Evolutionary conservation across 2,113 vertebrate genomes (phyloP).

Genomic region (Paradisaea rubra): DNA sequence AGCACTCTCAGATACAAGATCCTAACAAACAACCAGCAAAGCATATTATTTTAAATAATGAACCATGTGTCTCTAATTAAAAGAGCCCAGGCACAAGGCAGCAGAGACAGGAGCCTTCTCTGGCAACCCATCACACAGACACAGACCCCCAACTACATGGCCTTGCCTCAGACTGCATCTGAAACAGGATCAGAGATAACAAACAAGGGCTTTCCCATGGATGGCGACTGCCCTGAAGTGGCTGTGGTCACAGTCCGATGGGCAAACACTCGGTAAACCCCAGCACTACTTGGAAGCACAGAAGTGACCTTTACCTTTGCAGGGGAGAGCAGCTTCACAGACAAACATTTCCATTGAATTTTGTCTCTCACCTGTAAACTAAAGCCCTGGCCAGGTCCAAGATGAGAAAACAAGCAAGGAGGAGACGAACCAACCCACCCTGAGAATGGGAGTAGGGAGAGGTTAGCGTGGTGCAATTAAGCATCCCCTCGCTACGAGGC

Average conservation of each 20-base stretch:
- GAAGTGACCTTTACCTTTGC: background rate
- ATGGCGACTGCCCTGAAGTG: background rate
- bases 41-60: conserved; percentile 3
- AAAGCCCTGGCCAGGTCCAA: background rate
- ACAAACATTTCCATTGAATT: background rate
- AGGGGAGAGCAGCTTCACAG: accelerated
- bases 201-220: background rate
- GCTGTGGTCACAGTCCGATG: accelerated
- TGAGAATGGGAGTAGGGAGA: background rate
- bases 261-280: background rate
- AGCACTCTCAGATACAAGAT: background rate
- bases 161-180: background rate
- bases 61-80: background rate
- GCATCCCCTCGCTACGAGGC: accelerated
- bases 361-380: background rate
- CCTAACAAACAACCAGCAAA: background rate
- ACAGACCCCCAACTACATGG: accelerated
- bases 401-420: background rate
- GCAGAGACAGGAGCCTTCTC: background rate
- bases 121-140: accelerated
- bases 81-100: background rate
- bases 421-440: background rate
- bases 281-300: background rate
- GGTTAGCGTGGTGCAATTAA: background rate
- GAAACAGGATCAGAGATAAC: background rate